Base-by-base conservation (phyloP, 1,140 invertebrate genomes). In the Globodera rostochiensis region DNA sequence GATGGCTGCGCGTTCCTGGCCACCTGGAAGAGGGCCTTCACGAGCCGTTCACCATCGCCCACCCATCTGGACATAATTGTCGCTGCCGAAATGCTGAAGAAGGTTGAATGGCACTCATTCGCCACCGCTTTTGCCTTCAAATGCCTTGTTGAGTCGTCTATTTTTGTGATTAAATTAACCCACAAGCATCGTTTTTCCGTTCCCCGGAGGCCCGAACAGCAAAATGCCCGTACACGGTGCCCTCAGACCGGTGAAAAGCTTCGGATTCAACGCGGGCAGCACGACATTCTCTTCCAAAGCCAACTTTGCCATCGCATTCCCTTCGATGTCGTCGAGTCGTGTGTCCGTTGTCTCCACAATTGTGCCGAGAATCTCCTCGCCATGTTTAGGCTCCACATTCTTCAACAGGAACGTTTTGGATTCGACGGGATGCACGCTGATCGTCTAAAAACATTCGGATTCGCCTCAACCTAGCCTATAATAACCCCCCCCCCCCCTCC, bases 151-250 rank as follows among this genome's bases (percentile, higher is more conserved):
- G 0, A 45, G 2, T 71, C 8, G 36, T 21, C 69, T 0, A 45
- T 64, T 19, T n/a, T 64, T 64, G 57, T 15, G 67, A 11, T 21
- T 45, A 71, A 66, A 71, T 71, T 71, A 71, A 71, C 36, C 46
- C 69, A 71, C 69, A 85, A 95, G 95, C n/a, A 96, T 91, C 1
- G 95, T 96, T 91, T 96, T 96, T 3, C 95, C 95, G 8, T 90
- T 90, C 66, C 96, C 96, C 5, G 96, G 96, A 15, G 96, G 96
- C 0, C 96, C 96, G 92, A 98, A 98, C 15, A 98, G 90, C 69
- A 98, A 90, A 73, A 99, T 94, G 15, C 96, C 97, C 90, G 95
- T 96, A 0, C 96, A 95, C 9, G 96, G 96, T 77, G 94, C 93
- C 80, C 96, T 91, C 6, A 98, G 90, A 1, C 97, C 97, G 46